Evolutionary conservation across 2,797 vertebrate genomes (phyloP), one percentile per base, ranked within the genome.

Genomic region (Bradypodion pumilum): DNA sequence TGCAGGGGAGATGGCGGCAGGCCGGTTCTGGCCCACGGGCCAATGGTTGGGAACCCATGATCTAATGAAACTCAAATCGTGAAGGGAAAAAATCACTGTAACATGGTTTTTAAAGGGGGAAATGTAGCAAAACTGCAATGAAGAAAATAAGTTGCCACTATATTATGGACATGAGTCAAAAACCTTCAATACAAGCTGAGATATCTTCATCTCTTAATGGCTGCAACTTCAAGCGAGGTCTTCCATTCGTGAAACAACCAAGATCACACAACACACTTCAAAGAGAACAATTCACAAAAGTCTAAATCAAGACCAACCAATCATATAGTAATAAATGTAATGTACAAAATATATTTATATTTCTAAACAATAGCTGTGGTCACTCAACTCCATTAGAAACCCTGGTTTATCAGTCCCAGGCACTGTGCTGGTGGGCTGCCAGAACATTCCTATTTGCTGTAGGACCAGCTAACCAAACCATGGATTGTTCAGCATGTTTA

Each of bases 111-210:
- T 49, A 78, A 84, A 83, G 74, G 89, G 90, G 72, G 32, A 74
- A 76, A 81, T 40, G 88, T 74, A 56, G 7, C 46, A 85, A 35
- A 63, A 87, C 83, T 88, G 44, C 9, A 83, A 60, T 68, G 85
- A 83, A 70, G 68, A 70, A 79, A 72, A 62, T 83, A 74, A 87
- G 85, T 85, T 27, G 89, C 46, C 72, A 91, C 44, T 66, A 86
- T 25, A 42, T 83, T 68, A 42, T 87, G 35, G 78, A 90, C 44
- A 69, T 46, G 49, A 87, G 74, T 80, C 78, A 90, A 74, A 82
- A 9, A 19, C 85, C 85, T 85, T 87, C 78, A 88, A 74, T 72
- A 15, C 9, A 21, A 79, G 74, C 40, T 42, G 73, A 21, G 21
- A 15, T 25, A 19, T 46, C n/a, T 74, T 63, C 7, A 63, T 74